Evolutionary conservation across 2,888 invertebrate genomes (phyloP), one percentile per base, ranked within the genome.

Genomic region (Odiellus spinosus): DNA sequence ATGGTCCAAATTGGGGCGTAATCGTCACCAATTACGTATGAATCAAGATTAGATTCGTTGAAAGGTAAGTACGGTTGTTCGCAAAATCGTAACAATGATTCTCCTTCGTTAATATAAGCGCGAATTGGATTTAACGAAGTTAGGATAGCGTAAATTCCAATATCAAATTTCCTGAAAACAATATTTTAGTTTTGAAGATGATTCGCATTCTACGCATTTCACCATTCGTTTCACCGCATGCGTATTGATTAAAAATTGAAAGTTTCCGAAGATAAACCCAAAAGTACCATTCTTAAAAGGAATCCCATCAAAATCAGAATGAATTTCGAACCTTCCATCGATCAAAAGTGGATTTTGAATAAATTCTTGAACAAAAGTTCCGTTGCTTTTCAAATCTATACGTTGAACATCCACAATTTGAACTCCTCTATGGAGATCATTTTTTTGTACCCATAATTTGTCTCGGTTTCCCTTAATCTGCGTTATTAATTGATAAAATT

Each of bases 1-100:
- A 26, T 26, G 63, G 93, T 75, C 96, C 95, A 96, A 10, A 83
- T 80, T 0, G 96, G 95, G 38, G 86, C 69, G 63, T 96, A 96
- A 63, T 91, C 83, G 63, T 93, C 91, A 0, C 83, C 85, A 1
- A 96, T 82, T 1, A 96, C 87, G 62, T 96, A 96, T 62, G 93
- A 88, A 59, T 88, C 79, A 26, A 82, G 61, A 59, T 78, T 73
- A 2, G 72, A 67, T 0, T 80, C 69, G 67, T 95, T 80, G 59
- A 96, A 90, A 0, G 95, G 95, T 65, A 90, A 74, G 65, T 95
- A 96, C 58, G 83, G 77, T 2, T 76, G 73, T 0, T 85, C 76
- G 60, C 95, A 95, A 66, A 88, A 95, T 53, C 88, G 82, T 61
- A 95, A 80, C 6, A 96, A 69, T 8, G 83, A 79, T 61, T 96